Percentiles rank a stretch among this genome's conserved stretches.
These are phyloP conservation scores for Ecliptopera silaceata DNA, from an alignment of 2,888 invertebrate species.

Conservation along the genomic window DNA sequence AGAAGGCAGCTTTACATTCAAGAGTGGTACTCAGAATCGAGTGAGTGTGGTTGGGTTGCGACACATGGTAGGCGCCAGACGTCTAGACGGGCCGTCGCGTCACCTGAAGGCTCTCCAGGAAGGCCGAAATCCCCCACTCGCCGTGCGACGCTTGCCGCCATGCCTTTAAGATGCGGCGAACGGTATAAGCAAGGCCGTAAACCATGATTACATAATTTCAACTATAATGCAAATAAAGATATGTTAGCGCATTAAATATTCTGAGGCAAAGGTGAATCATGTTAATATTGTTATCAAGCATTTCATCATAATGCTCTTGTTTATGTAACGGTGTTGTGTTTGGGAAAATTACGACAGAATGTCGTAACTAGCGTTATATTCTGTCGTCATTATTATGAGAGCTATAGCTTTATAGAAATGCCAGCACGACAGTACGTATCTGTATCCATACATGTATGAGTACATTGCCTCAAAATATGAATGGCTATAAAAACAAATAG, in stretches of 20 bases:
- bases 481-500: not conserved
- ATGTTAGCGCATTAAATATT: no score
- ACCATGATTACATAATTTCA: no score
- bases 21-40: slow-evolving; percentile 28
- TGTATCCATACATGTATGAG: no score
- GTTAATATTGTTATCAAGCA: no score
- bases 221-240: no score
- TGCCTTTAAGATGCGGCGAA: not conserved
- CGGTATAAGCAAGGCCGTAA: not conserved
- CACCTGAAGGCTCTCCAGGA: slow-evolving; percentile 72
- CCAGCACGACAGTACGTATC: not conserved
- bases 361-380: no score
- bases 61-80: slow-evolving; percentile 66
- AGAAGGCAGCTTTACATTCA: slow-evolving; percentile 16
- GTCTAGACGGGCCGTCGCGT: slow-evolving; percentile 68
- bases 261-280: no score
- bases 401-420: not conserved
- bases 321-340: no score
- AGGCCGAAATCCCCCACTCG: slow-evolving; percentile 53
- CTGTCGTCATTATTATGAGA: not conserved
- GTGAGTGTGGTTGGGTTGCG: slow-evolving; percentile 40
- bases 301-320: no score
- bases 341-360: no score
- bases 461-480: slow-evolving; percentile 1
- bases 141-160: slow-evolving; percentile 23